Conservation (phyloP, 2,888 invertebrate species). For the Mylabris sibirica region DNA sequence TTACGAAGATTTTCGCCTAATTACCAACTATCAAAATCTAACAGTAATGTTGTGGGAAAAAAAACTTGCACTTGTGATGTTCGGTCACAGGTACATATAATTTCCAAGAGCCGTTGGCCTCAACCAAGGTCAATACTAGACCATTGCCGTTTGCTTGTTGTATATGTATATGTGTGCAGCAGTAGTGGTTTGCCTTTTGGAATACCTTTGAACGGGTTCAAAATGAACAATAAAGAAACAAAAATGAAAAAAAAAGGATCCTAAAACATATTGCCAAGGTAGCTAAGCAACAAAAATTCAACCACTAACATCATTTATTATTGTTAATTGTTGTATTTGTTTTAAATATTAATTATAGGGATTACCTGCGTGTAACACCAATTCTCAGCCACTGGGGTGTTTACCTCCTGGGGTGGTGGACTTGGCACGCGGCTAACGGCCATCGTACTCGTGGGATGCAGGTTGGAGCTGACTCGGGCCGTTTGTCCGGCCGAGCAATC, state of each 20-base stretch:
- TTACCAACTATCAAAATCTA: slow-evolving; percentile 16
- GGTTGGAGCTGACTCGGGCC: slow-evolving; percentile 86
- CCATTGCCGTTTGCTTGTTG: slow-evolving; percentile 28
- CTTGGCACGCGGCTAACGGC: slow-evolving; percentile 97
- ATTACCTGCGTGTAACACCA: slow-evolving; percentile 99
- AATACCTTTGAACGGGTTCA: slow-evolving; percentile 22
- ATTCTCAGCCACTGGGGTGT: slow-evolving; percentile 98
- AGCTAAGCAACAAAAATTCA: not conserved
- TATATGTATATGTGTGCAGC: slow-evolving; percentile 10
- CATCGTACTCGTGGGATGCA: slow-evolving; percentile 88
- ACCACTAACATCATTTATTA: not conserved
- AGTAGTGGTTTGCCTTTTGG: slow-evolving; percentile 26
- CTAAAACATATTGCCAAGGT: not conserved
- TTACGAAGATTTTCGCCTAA: not conserved
- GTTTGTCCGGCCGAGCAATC: slow-evolving; percentile 82
- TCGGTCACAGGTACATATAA: slow-evolving; percentile 31
- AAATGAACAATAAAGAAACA: slow-evolving; percentile 17
- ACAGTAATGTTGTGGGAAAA: slow-evolving; percentile 22
- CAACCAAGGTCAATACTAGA: slow-evolving; percentile 31
- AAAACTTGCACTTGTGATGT: slow-evolving; percentile 29
- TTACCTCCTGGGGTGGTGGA: slow-evolving; percentile 93
- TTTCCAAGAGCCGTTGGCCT: slow-evolving; percentile 37
- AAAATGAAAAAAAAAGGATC: slow-evolving; percentile 26
- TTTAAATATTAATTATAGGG: no score
- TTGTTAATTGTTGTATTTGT: not conserved